Evolutionary conservation across 1,140 invertebrate species (phyloP), one percentile per base, ranked within the genome.

Genomic region (Heliconius melpomene): DNA sequence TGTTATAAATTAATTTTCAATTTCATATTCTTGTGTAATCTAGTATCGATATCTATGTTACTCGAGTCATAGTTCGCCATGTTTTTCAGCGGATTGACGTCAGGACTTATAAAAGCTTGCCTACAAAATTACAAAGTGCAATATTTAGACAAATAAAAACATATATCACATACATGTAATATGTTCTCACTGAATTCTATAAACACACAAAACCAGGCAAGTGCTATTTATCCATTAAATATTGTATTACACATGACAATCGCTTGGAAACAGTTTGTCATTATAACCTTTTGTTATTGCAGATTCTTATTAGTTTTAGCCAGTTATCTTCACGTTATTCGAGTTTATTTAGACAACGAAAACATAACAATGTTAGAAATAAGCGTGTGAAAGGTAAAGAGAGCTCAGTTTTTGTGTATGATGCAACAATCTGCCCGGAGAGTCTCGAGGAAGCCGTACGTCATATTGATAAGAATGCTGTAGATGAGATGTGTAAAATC

Each of bases 181-280:
- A 95, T 95, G 94, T 94, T 95, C 90, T 94, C 94, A 93, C 82
- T 95, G 93, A 94, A 95, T 88, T 93, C 94, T 84, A 85, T 94
- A 85, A 95, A 94, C 85, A 93, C 89, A 72, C 94, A 94, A 90
- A 95, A 94, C 86, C 94, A 94, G 93, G 94, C 93, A 86, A 87
- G 79, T 77, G 75, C 72, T 77, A 73, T 38, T 18, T 46, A 29
- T 32, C 57, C 36, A 32, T 50, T 3, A 52, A 71, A 50, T 16
- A 71, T 72, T 79, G 5, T 74, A 13, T 46, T 66, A 72, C 66
- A 18, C 26, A 40, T 26, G 60, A 79, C 40, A 75, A 75, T 72
- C 72, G 20, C 29, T 5, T 74, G 32, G 80, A 85, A 79, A 80
- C 84, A 87, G 86, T 89, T 91, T 88, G 89, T 90, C 90, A 93